A percentile compares a stretch with the other conserved stretches of the same genome.
These are phyloP conservation scores for Anadara kagoshimensis DNA, from an alignment of 1,140 invertebrate genomes.

Conservation along the genomic window DNA sequence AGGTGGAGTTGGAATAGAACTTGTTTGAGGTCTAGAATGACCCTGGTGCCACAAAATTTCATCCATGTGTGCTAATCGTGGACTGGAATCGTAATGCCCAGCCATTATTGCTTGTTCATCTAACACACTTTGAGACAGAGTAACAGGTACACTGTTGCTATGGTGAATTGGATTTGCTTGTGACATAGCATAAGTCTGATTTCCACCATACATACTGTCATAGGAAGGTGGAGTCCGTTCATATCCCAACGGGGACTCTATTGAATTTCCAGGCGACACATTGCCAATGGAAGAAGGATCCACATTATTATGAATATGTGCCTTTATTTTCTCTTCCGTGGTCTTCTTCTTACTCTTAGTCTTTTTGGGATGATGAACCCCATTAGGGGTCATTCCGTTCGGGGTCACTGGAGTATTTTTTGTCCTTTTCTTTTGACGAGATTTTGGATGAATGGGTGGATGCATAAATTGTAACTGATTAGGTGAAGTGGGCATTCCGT, in stretches of 20 bases:
- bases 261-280: slow-evolving; percentile 75
- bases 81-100: slow-evolving; percentile 39
- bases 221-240: slow-evolving; percentile 61
- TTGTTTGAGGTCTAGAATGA: slow-evolving; percentile 34
- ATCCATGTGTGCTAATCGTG: slow-evolving; percentile 25
- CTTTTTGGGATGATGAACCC: slow-evolving; percentile 40
- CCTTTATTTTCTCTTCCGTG: slow-evolving; percentile 4
- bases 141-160: too few relatives aligned
- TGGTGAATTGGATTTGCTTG: background rate
- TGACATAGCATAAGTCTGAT: slow-evolving; percentile 20
- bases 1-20: slow-evolving; percentile 43
- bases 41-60: slow-evolving; percentile 43
- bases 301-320: slow-evolving; percentile 68
- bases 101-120: slow-evolving; percentile 44
- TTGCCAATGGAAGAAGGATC: slow-evolving; percentile 77
- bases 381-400: slow-evolving; percentile 41
- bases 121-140: slow-evolving; percentile 15
- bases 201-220: slow-evolving; percentile 50
- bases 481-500: slow-evolving; percentile 69
- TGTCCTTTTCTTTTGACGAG: slow-evolving; percentile 54
- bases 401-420: slow-evolving; percentile 44
- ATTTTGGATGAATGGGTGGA: slow-evolving; percentile 51
- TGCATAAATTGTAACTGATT: slow-evolving; percentile 51
- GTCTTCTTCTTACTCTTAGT: slow-evolving; percentile 58
- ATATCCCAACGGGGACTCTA: slow-evolving; percentile 63